phyloP scores from a whole-genome alignment of 2,888 invertebrate genomes.

The Proisotoma minuta region DNA sequence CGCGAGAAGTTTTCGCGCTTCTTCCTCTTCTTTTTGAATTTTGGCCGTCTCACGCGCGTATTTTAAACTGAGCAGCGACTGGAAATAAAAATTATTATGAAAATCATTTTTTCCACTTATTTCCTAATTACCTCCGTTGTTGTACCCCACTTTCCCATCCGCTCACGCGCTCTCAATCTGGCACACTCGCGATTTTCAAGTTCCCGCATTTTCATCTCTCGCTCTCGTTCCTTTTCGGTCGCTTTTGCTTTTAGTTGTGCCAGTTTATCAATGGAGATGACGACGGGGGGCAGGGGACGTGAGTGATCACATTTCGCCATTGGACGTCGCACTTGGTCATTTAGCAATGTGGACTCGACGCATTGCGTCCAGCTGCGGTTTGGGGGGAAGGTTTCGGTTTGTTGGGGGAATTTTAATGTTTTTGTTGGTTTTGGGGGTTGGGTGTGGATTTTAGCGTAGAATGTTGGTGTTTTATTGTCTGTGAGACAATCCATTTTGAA shows the following conservation, averaged over 20 bases:
- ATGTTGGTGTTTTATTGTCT: no score
- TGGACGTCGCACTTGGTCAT: constrained; percentile 44
- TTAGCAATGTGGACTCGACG: constrained; percentile 39
- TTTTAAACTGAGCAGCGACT: constrained; percentile 39
- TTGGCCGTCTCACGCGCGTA: constrained; percentile 29
- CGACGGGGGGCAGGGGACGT: constrained; percentile 37
- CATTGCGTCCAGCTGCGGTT: constrained; percentile 40
- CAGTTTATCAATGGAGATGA: constrained; percentile 33
- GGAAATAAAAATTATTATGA: constrained; percentile 9
- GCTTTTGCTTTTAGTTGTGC: constrained; percentile 28
- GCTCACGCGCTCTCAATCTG: constrained; percentile 26
- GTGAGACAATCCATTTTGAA: no score
- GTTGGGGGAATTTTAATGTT: no score
- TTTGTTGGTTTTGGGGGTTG: no score
- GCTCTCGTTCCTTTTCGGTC: constrained; percentile 28
- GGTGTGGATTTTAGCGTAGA: no score
- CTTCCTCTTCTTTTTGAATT: constrained; percentile 22
- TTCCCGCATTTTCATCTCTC: constrained; percentile 22
- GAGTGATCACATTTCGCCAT: constrained; percentile 42
- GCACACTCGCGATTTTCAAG: constrained; percentile 29
- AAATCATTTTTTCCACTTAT: background rate
- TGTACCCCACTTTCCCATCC: constrained; percentile 42
- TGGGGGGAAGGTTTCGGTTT: no score
- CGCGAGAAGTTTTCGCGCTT: constrained; percentile 21
- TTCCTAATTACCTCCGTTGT: constrained; percentile 37